phyloP scores from a whole-genome alignment of 2,888 invertebrate species.

The Morpho achilles region DNA sequence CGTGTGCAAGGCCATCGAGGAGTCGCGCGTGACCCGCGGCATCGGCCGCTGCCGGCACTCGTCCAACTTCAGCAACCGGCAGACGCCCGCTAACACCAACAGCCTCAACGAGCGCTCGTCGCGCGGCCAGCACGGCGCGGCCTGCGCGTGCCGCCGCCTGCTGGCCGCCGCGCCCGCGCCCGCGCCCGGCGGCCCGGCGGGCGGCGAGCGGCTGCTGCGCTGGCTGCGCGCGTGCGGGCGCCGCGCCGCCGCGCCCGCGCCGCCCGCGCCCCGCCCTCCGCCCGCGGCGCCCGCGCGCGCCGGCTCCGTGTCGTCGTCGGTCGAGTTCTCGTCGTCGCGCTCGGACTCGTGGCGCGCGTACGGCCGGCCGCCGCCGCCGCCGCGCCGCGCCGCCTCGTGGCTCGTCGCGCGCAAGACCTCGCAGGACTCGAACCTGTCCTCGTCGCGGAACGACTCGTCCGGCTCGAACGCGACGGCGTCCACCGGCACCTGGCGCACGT shows the following conservation, averaged over 20 bases:
- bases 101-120: constrained; percentile 89
- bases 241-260: constrained; percentile 50
- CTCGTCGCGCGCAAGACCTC: constrained; percentile 94
- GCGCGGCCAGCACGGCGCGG: constrained; percentile 82
- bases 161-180: constrained; percentile 85
- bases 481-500: constrained; percentile 93
- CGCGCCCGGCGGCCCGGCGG: constrained; percentile 76
- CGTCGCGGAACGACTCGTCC: constrained; percentile 94
- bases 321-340: constrained; percentile 92
- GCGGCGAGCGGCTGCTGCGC: constrained; percentile 50
- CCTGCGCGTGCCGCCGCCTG: constrained; percentile 82
- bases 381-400: constrained; percentile 92
- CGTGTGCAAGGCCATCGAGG: constrained; percentile 97
- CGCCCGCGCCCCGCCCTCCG: constrained; percentile 39
- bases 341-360: constrained; percentile 81
- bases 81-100: constrained; percentile 92
- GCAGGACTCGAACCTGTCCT: constrained; percentile 94
- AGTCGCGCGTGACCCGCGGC: constrained; percentile 92
- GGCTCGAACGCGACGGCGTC: constrained; percentile 93
- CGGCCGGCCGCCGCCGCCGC: constrained; percentile 90
- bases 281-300: constrained; percentile 49
- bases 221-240: constrained; percentile 65
- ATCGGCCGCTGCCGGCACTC: constrained; percentile 92
- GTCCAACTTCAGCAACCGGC: constrained; percentile 92
- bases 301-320: constrained; percentile 86